Evolutionary conservation across 2,888 invertebrate species (phyloP).

Genomic region (Heliconius sara): DNA sequence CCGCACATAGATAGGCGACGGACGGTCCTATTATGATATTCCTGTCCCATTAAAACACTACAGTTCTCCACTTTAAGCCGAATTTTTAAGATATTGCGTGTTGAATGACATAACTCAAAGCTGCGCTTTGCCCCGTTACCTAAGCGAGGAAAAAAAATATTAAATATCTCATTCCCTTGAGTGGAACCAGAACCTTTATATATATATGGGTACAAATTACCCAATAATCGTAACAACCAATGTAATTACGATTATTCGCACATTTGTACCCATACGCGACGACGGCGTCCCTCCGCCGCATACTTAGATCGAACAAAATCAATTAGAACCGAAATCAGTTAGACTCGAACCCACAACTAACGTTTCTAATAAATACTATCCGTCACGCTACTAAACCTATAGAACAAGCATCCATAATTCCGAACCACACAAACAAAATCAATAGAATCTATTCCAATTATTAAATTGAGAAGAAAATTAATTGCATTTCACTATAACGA

Average conservation of each 20-base stretch:
- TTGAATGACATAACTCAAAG: not conserved
- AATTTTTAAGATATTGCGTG: not conserved
- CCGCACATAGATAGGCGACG: too few species aligned
- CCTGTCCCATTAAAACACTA: not conserved
- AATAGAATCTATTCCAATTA: constrained; percentile 49
- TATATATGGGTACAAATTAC: too few species aligned
- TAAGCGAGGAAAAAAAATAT: not conserved
- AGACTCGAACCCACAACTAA: not conserved
- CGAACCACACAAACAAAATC: not conserved
- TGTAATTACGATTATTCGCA: too few species aligned
- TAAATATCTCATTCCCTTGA: not conserved
- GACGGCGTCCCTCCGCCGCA: too few species aligned
- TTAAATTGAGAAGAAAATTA: constrained; percentile 48
- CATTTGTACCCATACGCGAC: too few species aligned
- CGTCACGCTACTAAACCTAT: not conserved
- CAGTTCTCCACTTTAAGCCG: not conserved
- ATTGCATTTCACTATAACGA: constrained; percentile 51
- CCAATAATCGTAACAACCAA: too few species aligned
- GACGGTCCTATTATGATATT: not conserved
- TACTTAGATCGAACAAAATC: too few species aligned
- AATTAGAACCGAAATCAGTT: too few species aligned
- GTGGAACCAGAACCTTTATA: not conserved
- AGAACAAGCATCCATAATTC: not conserved
- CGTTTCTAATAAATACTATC: not conserved
- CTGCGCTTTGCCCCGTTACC: too few species aligned